These are phyloP conservation scores for Cyclura pinguis DNA, from an alignment of 2,797 vertebrate genomes.

Conservation along the genomic window DNA sequence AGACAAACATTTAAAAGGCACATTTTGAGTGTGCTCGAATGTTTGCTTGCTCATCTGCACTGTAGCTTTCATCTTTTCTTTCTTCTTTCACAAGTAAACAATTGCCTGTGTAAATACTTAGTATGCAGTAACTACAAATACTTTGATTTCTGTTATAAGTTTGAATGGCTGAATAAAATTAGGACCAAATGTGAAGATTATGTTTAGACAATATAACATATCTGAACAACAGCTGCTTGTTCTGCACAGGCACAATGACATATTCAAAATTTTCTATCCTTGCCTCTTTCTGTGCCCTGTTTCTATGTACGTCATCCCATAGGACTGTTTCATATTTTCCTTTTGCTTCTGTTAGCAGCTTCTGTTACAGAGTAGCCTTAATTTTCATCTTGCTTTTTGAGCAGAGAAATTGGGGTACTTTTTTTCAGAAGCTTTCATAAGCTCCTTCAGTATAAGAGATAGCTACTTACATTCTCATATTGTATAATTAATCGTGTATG, in stretches of 20 bases:
- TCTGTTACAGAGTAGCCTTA: not conserved
- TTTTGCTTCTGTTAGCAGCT: not conserved
- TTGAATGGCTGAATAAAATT: not conserved
- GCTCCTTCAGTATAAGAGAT: not conserved
- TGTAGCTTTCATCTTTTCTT: constrained; percentile 32
- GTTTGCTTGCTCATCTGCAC: constrained; percentile 12
- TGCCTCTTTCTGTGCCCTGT: not conserved
- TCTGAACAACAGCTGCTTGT: constrained; percentile 15
- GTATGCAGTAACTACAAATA: not conserved
- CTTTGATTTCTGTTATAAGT: not conserved
- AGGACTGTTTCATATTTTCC: not conserved
- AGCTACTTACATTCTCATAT: not conserved
- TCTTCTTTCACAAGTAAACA: not conserved
- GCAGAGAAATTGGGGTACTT: not conserved
- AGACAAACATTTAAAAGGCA: constrained; percentile 25
- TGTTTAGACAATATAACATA: constrained; percentile 15
- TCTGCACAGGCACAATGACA: constrained; percentile 16
- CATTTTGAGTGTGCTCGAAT: constrained; percentile 16
- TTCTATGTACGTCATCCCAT: not conserved
- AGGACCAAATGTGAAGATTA: not conserved
- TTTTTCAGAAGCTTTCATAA: not conserved
- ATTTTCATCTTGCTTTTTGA: not conserved
- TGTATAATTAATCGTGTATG: not conserved
- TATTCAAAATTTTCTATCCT: constrained; percentile 27
- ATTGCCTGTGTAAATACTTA: not conserved